Evolutionary conservation across 2,888 invertebrate species (phyloP).

Genomic region (Listrodromus nycthemerus): DNA sequence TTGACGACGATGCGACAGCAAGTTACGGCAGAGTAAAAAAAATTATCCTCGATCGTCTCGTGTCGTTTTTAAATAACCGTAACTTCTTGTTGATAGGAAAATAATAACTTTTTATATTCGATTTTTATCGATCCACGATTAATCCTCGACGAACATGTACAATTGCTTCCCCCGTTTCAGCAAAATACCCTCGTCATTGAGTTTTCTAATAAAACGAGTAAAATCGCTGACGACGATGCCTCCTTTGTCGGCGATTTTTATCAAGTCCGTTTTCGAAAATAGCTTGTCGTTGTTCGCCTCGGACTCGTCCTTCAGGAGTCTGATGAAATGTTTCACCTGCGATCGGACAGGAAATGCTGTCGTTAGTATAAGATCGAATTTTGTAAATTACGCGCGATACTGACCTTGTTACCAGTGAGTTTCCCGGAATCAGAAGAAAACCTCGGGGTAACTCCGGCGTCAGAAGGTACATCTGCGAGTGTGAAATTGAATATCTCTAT

Average conservation of each 20-base stretch:
- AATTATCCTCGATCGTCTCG: no score
- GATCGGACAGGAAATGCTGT: conserved; percentile 55
- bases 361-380: conserved; percentile 75
- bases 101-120: neutral
- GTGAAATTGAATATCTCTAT: conserved; percentile 93
- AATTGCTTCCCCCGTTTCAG: conserved; percentile 91
- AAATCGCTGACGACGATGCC: conserved; percentile 89
- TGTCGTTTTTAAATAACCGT: neutral
- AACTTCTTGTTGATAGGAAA: neutral
- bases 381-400: conserved; percentile 50
- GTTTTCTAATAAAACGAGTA: conserved; percentile 89
- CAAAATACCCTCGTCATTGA: conserved; percentile 94
- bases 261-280: conserved; percentile 92
- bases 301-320: conserved; percentile 88
- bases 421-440: conserved; percentile 86
- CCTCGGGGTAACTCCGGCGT: conserved; percentile 80
- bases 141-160: conserved; percentile 88
- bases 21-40: neutral
- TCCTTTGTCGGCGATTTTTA: conserved; percentile 89
- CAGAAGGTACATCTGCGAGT: conserved; percentile 71
- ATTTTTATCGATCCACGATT: conserved; percentile 33
- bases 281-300: conserved; percentile 89
- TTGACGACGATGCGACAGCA: conserved; percentile 87
- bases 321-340: conserved; percentile 89
- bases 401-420: conserved; percentile 84